phyloP scores from a whole-genome alignment of 2,797 vertebrate species.

The Lophius americanus region DNA sequence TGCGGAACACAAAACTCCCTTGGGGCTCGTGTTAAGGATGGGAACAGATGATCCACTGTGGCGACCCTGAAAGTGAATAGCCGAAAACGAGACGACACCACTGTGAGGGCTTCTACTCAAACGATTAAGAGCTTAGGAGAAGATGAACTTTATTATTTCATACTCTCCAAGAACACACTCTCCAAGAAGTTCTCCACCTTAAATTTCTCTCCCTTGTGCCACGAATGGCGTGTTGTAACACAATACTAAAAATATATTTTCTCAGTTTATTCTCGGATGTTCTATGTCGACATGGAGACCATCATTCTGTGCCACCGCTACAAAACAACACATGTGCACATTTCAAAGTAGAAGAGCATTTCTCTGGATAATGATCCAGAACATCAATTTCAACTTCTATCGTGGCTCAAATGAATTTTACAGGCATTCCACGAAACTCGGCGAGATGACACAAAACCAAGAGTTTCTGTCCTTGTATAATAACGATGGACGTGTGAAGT shows the following conservation, averaged over 20 bases:
- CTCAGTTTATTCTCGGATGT: background rate
- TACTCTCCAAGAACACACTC: background rate
- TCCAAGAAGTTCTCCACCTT: background rate
- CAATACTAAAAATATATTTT: background rate
- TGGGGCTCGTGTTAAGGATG: no score
- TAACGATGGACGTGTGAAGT: background rate
- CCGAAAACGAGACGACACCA: background rate
- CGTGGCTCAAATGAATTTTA: background rate
- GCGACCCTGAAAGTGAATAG: no score
- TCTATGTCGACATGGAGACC: background rate
- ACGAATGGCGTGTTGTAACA: background rate
- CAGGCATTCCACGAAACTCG: background rate
- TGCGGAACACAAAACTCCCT: no score
- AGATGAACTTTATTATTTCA: constrained; percentile 1
- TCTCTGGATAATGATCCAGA: background rate
- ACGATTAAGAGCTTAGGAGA: constrained; percentile 9
- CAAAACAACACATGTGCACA: no score
- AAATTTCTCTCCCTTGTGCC: background rate
- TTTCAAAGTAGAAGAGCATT: no score
- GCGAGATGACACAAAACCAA: background rate
- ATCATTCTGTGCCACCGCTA: background rate
- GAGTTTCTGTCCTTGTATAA: background rate
- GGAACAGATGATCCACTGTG: no score
- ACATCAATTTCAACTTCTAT: background rate
- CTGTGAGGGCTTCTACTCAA: background rate